phyloP scores from a whole-genome alignment of 2,797 vertebrate genomes.

The Caiman crocodilus region DNA sequence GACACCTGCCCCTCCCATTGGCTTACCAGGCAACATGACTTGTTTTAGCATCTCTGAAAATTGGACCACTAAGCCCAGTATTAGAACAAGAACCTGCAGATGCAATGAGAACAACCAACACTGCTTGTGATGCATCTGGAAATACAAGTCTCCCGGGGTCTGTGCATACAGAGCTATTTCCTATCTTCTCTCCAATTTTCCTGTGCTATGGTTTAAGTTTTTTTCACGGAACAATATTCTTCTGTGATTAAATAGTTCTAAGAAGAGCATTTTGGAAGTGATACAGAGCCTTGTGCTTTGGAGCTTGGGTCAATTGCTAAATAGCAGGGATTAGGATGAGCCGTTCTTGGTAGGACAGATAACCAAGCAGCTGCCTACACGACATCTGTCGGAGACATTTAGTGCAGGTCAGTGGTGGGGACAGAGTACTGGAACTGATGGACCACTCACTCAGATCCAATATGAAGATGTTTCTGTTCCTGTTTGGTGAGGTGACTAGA shows the following conservation, averaged over 20 bases:
- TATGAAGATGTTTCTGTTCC: not conserved
- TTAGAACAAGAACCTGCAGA: not conserved
- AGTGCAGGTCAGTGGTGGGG: not conserved
- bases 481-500: not conserved
- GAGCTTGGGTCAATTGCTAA: not conserved
- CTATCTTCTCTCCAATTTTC: not conserved
- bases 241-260: not conserved
- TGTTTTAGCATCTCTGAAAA: not conserved
- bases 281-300: not conserved
- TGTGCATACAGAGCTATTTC: not conserved
- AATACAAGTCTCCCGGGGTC: not conserved
- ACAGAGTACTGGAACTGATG: not conserved
- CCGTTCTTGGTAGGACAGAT: rapidly evolving
- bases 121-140: not conserved
- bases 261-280: not conserved
- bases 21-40: not conserved
- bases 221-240: not conserved
- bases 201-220: not conserved
- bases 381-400: not conserved
- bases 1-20: not conserved
- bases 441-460: not conserved
- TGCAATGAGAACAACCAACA: not conserved
- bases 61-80: not conserved
- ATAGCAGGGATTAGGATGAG: not conserved
- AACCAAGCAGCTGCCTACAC: rapidly evolving